phyloP scores from a whole-genome alignment of 1,140 invertebrate species.

The Acyrthosiphon pisum region DNA sequence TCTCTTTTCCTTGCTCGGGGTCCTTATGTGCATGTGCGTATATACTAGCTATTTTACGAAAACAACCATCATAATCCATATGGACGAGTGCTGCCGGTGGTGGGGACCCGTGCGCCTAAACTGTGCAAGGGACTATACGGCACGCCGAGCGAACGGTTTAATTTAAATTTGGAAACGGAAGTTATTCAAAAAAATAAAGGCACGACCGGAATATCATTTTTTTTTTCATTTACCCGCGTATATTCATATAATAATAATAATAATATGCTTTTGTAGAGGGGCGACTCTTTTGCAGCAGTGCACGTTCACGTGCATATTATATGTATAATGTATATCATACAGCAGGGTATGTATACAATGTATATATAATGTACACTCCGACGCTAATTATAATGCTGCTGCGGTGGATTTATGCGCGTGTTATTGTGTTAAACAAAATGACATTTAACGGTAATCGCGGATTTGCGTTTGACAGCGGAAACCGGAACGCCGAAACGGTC shows the following conservation, averaged over 20 bases:
- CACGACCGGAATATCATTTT: not conserved
- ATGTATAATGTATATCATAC: not conserved
- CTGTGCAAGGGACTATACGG: not conserved
- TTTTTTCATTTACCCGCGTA: not conserved
- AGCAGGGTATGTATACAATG: not conserved
- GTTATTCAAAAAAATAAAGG: not conserved
- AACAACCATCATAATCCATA: not conserved
- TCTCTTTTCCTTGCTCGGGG: not conserved
- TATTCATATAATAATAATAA: not conserved
- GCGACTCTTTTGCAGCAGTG: not conserved
- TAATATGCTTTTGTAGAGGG: not conserved
- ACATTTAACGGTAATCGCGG: not conserved
- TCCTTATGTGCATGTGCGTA: not conserved
- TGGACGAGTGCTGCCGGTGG: not conserved
- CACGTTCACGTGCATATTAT: not conserved
- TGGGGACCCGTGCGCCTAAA: not conserved
- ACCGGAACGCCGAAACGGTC: not conserved
- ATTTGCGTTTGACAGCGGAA: not conserved
- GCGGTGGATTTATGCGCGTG: not conserved
- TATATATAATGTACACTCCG: not conserved
- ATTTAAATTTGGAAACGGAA: constrained; percentile 33
- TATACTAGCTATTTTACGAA: not conserved
- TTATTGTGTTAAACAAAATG: not conserved
- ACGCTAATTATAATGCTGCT: not conserved
- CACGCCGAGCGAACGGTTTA: not conserved